phyloP scores from a whole-genome alignment of 1,140 invertebrate species.

The Zaprionus tsacasi region DNA sequence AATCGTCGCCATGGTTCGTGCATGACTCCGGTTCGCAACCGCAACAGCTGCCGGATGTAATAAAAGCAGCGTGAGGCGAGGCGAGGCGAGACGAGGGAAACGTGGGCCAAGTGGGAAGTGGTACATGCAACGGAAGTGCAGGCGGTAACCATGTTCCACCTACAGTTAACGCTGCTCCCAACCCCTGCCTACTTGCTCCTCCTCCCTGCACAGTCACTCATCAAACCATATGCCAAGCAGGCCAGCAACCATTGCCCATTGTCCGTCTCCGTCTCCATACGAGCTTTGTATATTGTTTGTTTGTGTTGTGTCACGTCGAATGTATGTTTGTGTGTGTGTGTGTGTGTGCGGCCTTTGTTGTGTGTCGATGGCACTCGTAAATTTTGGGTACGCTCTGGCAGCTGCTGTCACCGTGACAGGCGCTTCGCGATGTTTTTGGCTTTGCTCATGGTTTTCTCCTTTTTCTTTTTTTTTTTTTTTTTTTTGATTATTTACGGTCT shows the following conservation, averaged over 20 bases:
- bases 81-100: neutral
- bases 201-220: constrained; percentile 5
- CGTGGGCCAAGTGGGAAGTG: neutral
- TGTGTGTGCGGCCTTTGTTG: constrained; percentile 10
- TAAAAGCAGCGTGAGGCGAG: constrained; percentile 28
- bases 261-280: constrained; percentile 3
- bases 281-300: constrained; percentile 10
- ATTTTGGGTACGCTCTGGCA: constrained; percentile 23
- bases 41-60: constrained; percentile 50
- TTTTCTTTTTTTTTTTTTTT: constrained; percentile 10
- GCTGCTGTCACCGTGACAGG: constrained; percentile 28
- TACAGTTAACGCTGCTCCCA: neutral
- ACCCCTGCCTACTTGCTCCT: neutral
- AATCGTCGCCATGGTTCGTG: constrained; percentile 21
- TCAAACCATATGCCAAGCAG: constrained; percentile 13
- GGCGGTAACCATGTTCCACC: constrained; percentile 23
- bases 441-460: constrained; percentile 25
- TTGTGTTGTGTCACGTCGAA: neutral
- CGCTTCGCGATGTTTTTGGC: constrained; percentile 36
- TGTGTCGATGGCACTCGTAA: constrained; percentile 40
- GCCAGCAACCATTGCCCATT: constrained; percentile 32
- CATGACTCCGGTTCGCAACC: constrained; percentile 27
- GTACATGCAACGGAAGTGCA: constrained; percentile 42
- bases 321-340: neutral
- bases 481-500: constrained; percentile 58